These are phyloP conservation scores for Eumerus sabulonum DNA, from an alignment of 2,888 invertebrate genomes.

Conservation along the genomic window DNA sequence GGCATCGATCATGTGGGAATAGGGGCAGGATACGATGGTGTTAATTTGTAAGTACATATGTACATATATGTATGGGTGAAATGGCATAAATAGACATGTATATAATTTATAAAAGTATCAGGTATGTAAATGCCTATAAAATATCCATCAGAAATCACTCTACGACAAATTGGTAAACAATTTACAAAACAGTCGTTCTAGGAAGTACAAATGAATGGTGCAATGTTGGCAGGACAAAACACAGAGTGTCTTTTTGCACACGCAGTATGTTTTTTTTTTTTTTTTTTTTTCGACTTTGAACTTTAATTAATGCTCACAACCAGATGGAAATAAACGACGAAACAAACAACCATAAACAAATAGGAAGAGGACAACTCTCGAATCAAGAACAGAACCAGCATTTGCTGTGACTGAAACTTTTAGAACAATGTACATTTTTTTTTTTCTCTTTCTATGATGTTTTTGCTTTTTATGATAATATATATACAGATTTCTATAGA, in stretches of 20 bases:
- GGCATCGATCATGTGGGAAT: conserved; percentile 93
- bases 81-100: no score
- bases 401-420: conserved; percentile 47
- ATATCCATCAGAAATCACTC: conserved; percentile 30
- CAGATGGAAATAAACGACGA: conserved; percentile 36
- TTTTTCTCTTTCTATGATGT: neutral
- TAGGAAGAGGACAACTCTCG: conserved; percentile 37
- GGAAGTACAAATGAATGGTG: conserved; percentile 28
- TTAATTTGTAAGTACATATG: conserved; percentile 88
- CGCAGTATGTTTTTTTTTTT: conserved; percentile 14
- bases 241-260: conserved; percentile 35
- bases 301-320: conserved; percentile 59
- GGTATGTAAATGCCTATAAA: no score
- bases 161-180: conserved; percentile 39
- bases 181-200: conserved; percentile 44
- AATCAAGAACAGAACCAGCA: conserved; percentile 49
- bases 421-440: conserved; percentile 22
- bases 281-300: conserved; percentile 34
- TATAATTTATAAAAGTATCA: neutral
- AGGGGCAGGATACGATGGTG: conserved; percentile 93
- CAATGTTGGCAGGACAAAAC: conserved; percentile 34
- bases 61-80: neutral
- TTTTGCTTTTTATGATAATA: neutral
- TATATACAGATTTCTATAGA: conserved; percentile 12
- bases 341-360: conserved; percentile 47